A percentile compares a stretch with the other conserved stretches of the same genome.
phyloP scores from a whole-genome alignment of 1,140 invertebrate genomes.

The Atopsyche davidsoni region DNA sequence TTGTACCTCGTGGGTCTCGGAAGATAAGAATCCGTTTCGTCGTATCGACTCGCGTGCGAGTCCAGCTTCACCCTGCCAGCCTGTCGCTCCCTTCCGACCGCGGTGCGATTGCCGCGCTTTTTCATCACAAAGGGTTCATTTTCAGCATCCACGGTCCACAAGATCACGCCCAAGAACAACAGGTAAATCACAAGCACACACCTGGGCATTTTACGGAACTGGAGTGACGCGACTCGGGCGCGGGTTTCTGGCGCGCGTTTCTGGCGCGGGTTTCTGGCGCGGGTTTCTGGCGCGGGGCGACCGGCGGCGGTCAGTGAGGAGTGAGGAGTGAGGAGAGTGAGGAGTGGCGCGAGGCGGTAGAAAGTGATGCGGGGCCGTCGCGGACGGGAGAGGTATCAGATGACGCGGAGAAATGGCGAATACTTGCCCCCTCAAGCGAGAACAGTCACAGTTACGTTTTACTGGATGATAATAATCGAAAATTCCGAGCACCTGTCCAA shows the following conservation, averaged over 20 bases:
- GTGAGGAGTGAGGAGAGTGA: too few relatives aligned
- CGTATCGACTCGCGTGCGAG: not conserved
- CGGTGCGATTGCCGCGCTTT: not conserved
- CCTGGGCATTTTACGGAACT: too few relatives aligned
- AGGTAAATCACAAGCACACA: too few relatives aligned
- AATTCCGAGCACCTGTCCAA: too few relatives aligned
- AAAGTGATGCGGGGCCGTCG: slow-evolving; percentile 15
- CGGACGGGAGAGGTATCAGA: slow-evolving; percentile 21
- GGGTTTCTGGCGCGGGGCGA: slow-evolving; percentile 2
- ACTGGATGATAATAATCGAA: too few relatives aligned
- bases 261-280: too few relatives aligned
- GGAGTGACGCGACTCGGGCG: too few relatives aligned
- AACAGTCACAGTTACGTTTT: too few relatives aligned
- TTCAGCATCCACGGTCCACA: not conserved
- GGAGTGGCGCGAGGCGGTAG: too few relatives aligned
- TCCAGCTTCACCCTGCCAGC: not conserved
- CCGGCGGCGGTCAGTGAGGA: not conserved
- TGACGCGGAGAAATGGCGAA: slow-evolving; percentile 24
- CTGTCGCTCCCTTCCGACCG: not conserved
- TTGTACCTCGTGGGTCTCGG: not conserved
- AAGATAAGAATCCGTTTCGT: slow-evolving; percentile 1
- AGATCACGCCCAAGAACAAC: too few relatives aligned
- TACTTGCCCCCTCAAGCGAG: slow-evolving; percentile 14
- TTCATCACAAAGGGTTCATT: not conserved
- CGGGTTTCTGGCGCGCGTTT: too few relatives aligned